Conservation (phyloP, 2,113 vertebrate species). For the Verasper variegatus region DNA sequence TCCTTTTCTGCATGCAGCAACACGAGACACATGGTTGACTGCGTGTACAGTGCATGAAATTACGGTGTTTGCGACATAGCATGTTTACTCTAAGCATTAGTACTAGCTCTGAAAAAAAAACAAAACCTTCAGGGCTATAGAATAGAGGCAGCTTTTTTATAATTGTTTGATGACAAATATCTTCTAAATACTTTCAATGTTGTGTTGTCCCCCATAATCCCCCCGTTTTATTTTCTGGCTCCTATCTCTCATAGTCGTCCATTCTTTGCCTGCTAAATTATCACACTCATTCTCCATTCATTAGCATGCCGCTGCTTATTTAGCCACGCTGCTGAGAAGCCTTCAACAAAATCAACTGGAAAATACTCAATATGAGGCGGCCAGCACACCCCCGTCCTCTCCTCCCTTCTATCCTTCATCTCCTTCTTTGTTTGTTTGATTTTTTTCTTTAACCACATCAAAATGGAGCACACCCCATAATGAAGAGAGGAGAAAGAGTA, state of each 20-base stretch:
- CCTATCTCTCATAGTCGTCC: slow-evolving; percentile 46
- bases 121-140: slow-evolving; percentile 59
- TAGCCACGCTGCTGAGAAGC: slow-evolving; percentile 76
- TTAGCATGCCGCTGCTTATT: slow-evolving; percentile 81
- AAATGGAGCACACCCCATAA: slow-evolving; percentile 74
- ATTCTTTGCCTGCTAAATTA: slow-evolving; percentile 74
- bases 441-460: slow-evolving; percentile 60
- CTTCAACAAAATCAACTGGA: slow-evolving; percentile 82
- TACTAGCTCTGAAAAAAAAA: slow-evolving; percentile 34
- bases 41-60: slow-evolving; percentile 69
- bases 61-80: slow-evolving; percentile 73
- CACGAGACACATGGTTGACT: slow-evolving; percentile 77
- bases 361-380: slow-evolving; percentile 76
- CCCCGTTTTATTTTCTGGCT: neutral
- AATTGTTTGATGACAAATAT: slow-evolving; percentile 77
- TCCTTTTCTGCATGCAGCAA: slow-evolving; percentile 63
- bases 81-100: slow-evolving; percentile 77
- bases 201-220: slow-evolving; percentile 3
- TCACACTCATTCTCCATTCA: slow-evolving; percentile 77
- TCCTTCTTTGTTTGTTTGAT: slow-evolving; percentile 53
- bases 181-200: slow-evolving; percentile 68
- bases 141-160: slow-evolving; percentile 72
- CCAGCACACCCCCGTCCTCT: slow-evolving; percentile 29
- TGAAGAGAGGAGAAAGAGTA: slow-evolving; percentile 47
- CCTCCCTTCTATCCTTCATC: slow-evolving; percentile 39